A percentile compares a stretch with the other conserved stretches of the same genome.
Conservation (phyloP, 2,797 vertebrate species). For the Chaetodon trifasciatus region DNA sequence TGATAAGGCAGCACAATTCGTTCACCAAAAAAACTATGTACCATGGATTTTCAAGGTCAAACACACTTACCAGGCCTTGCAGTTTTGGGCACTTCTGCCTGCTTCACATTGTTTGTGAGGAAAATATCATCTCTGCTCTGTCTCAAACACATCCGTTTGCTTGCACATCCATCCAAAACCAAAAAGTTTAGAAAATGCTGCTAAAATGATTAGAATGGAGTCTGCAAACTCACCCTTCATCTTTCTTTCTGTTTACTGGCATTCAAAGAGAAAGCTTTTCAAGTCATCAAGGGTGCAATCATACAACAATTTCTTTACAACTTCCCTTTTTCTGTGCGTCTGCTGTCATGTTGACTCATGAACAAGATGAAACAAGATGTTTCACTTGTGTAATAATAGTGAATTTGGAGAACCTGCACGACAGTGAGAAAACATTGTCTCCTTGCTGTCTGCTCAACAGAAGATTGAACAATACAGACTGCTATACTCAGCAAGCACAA, state of each 20-base stretch:
- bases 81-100: not conserved
- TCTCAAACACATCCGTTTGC: not conserved
- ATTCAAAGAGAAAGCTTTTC: not conserved
- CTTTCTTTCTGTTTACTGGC: not conserved
- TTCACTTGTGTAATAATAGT: not conserved
- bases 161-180: not conserved
- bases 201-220: not conserved
- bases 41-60: not conserved
- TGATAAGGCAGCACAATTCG: not conserved
- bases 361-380: not conserved
- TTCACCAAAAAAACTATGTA: not conserved
- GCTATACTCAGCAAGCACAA: conserved; percentile 17
- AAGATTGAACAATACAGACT: conserved; percentile 22
- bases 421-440: conserved; percentile 1
- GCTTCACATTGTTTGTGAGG: not conserved
- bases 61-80: not conserved
- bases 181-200: not conserved
- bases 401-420: not conserved
- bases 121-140: not conserved
- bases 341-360: not conserved
- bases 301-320: not conserved
- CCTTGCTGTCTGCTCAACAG: conserved; percentile 17
- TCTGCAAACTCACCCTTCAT: not conserved
- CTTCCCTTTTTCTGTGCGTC: not conserved
- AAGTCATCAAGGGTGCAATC: not conserved